phyloP scores from a whole-genome alignment of 1,140 invertebrate genomes.

The Elymnias hypermnestra region DNA sequence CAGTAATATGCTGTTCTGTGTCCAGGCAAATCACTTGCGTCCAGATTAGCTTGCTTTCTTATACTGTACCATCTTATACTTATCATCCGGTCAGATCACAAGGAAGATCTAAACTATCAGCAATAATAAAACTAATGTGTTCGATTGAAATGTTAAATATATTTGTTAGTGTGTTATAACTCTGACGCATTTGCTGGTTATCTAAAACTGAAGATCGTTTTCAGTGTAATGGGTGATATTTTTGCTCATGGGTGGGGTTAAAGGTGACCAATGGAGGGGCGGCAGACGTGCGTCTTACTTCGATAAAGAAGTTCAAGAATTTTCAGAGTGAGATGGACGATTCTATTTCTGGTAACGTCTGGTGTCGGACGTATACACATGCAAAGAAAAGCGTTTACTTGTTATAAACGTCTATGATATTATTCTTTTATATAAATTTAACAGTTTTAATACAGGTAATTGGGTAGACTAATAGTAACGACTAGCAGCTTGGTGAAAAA shows the following conservation, averaged over 20 bases:
- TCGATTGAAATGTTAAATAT: no score
- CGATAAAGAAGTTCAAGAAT: slow-evolving; percentile 36
- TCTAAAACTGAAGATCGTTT: slow-evolving; percentile 58
- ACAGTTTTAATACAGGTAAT: no score
- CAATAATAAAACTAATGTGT: no score
- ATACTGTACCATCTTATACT: no score
- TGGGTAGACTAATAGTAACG: no score
- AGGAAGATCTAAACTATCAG: no score
- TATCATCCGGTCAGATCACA: no score
- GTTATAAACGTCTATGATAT: background rate
- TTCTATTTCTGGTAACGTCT: slow-evolving; percentile 54
- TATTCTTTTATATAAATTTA: slow-evolving; percentile 1
- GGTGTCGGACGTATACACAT: slow-evolving; percentile 31
- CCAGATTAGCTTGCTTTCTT: no score
- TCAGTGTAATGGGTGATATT: slow-evolving; percentile 67
- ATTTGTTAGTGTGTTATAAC: no score
- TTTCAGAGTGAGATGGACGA: slow-evolving; percentile 46
- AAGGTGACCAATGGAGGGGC: slow-evolving; percentile 57
- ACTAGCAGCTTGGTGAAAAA: no score
- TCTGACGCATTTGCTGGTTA: slow-evolving; percentile 11
- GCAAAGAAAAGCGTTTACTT: slow-evolving; percentile 16
- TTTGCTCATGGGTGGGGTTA: slow-evolving; percentile 68
- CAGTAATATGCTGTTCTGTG: no score
- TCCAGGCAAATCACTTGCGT: no score
- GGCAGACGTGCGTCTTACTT: slow-evolving; percentile 33